Evolutionary conservation across 2,797 vertebrate genomes (phyloP), one percentile per base, ranked within the genome.

Genomic region (Columba guinea): DNA sequence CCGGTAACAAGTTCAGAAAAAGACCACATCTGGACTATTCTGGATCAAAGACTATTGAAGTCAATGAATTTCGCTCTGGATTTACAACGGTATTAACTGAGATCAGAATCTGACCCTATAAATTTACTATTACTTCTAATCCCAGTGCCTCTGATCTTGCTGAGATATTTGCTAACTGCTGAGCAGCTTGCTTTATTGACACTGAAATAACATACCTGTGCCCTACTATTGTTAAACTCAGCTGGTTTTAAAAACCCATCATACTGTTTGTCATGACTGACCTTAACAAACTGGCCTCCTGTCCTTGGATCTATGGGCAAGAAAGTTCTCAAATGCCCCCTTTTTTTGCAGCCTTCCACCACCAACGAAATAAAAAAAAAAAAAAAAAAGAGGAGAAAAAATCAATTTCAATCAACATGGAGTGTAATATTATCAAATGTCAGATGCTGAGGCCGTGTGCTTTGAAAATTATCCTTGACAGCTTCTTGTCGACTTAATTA

Each of bases 401-500:
- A 99, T 99, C 99, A 99, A 99, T 99, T 99, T 99, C 99, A 99
- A 99, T 99, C 99, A 99, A 98, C 98, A 98, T 98, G 98, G 98
- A 99, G 98, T 98, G 99, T 98, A 99, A 99, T 99, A 99, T 99
- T 99, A 99, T 99, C 99, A 99, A 99, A 99, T 99, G 99, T 99
- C 99, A 99, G 98, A 98, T 98, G 98, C 98, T 96, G 98, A 98
- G 97, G 97, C 97, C 96, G 96, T 95, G 98, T 97, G 97, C 98
- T 98, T 98, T 97, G 98, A 99, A 99, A 99, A 99, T 99, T 98
- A 99, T 99, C 98, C 99, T 98, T 99, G 99, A 99, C 99, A 99
- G 99, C 98, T 98, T 99, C 98, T 99, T 98, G 98, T 98, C 98
- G 98, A 99, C 98, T 99, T 99, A 99, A 99, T 99, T 99, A 99